Base-by-base conservation (phyloP, 2,113 vertebrate genomes). In the Neolamprologus longior region DNA sequence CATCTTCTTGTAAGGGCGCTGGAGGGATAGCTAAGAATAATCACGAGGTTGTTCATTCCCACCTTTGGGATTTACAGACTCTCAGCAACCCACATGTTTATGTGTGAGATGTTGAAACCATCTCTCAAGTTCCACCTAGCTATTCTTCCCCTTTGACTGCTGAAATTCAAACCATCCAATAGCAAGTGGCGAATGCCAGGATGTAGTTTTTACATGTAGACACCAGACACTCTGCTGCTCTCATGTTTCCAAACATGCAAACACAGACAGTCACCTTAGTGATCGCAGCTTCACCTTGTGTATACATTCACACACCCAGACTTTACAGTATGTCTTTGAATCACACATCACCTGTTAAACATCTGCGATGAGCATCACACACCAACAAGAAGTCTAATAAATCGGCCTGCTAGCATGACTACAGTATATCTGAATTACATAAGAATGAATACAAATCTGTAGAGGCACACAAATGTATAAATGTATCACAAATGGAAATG, bases 151-250 rank as follows among this genome's bases (percentile, higher is more conserved):
- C 87, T 84, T 93, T 87, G 90, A 82, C 88, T 53, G 79, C 90
- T 89, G 94, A 94, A 94, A 96, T 86, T 86, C 88, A 94, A 93
- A 95, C 86, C 50, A 2, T 76, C 45, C 86, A 85, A 73, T 83
- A 83, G 84, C 71, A 45, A 66, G 83, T 45, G 85, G 86, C 2
- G 3, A 83, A 85, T 83, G 57, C 24, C 52, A 45, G 80, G 33
- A 92, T 89, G 91, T 86, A 86, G 86, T 57, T 79, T 88, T 88
- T 80, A 76, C 84, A 63, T 28, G 86, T 83, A 93, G 81, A 94
- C 90, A 94, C 86, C 76, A 11, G 87, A 94, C 85, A 90, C 90
- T 87, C 31, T 15, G 82, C 47, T 87, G 85, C 88, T 58, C 88
- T 80, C 11, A 28, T 52, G 84, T 91, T 85, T 88, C 89, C 80